phyloP scores from a whole-genome alignment of 2,888 invertebrate species.

The Calameuta filiformis region DNA sequence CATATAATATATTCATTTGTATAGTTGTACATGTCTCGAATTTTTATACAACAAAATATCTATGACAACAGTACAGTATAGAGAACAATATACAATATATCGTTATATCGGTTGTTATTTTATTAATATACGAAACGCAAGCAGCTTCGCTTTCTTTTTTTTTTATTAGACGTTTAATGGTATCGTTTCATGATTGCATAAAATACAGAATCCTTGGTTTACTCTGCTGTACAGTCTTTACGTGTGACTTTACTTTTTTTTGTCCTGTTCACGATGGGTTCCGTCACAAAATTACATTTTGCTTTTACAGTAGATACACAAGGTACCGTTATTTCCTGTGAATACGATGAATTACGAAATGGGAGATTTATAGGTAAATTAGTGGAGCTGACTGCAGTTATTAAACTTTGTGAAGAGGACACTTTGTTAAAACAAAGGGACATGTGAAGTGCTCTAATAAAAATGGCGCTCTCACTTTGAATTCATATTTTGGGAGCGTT shows the following conservation, averaged over 20 bases:
- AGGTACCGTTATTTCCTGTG: neutral
- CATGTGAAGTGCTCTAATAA: neutral
- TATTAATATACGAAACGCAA: slow-evolving; percentile 48
- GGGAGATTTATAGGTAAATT: neutral
- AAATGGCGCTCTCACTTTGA: neutral
- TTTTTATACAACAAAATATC: slow-evolving; percentile 63
- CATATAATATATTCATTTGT: slow-evolving; percentile 64
- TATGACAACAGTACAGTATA: slow-evolving; percentile 60
- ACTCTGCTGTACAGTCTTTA: slow-evolving; percentile 49
- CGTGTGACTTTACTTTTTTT: neutral
- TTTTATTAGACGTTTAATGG: slow-evolving; percentile 37
- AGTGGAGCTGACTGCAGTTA: neutral
- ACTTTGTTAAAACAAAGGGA: neutral
- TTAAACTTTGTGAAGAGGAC: neutral
- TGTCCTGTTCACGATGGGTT: neutral
- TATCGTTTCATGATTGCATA: slow-evolving; percentile 47
- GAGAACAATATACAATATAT: slow-evolving; percentile 59
- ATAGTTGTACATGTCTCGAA: slow-evolving; percentile 55
- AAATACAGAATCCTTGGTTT: slow-evolving; percentile 46
- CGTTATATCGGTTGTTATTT: slow-evolving; percentile 51
- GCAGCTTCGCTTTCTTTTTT: slow-evolving; percentile 41
- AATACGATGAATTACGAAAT: neutral
- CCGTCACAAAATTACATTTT: neutral
- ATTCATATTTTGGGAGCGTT: too few relatives aligned
- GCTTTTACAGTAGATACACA: neutral